phyloP scores from a whole-genome alignment of 2,888 invertebrate genomes.

The Acrobasis repandana region DNA sequence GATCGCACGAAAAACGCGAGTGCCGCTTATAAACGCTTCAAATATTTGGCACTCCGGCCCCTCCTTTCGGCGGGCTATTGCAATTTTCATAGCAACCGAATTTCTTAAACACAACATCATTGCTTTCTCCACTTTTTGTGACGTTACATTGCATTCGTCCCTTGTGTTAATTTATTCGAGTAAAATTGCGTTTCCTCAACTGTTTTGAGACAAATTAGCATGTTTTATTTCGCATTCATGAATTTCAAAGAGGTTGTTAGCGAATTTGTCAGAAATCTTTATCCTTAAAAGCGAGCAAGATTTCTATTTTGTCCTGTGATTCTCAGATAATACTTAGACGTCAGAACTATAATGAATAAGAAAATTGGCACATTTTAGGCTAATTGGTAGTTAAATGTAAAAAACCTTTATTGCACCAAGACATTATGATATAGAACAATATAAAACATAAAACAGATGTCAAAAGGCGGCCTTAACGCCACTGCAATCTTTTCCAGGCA shows the following conservation, averaged over 20 bases:
- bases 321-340: slow-evolving; percentile 37
- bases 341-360: slow-evolving; percentile 29
- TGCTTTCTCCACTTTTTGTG: slow-evolving; percentile 35
- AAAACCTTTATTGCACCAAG: too few relatives aligned
- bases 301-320: slow-evolving; percentile 35
- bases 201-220: slow-evolving; percentile 53
- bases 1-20: slow-evolving; percentile 68
- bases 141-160: slow-evolving; percentile 42
- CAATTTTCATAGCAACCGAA: slow-evolving; percentile 38
- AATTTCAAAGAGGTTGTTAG: slow-evolving; percentile 58
- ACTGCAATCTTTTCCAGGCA: too few relatives aligned
- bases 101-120: slow-evolving; percentile 36
- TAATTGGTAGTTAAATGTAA: too few relatives aligned
- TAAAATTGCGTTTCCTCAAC: slow-evolving; percentile 52
- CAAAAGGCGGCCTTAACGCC: too few relatives aligned
- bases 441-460: too few relatives aligned
- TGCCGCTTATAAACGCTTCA: slow-evolving; percentile 51
- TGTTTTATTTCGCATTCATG: slow-evolving; percentile 60
- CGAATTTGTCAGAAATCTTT: slow-evolving; percentile 51
- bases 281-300: slow-evolving; percentile 44
- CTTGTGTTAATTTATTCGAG: slow-evolving; percentile 51
- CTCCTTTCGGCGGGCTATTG: slow-evolving; percentile 35
- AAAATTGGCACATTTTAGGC: background rate
- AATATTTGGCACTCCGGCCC: slow-evolving; percentile 57
- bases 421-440: too few relatives aligned